A percentile compares a stretch with the other conserved stretches of the same genome.
Conservation (phyloP, 2,888 invertebrate genomes). For the Drosophila maculinotata region DNA sequence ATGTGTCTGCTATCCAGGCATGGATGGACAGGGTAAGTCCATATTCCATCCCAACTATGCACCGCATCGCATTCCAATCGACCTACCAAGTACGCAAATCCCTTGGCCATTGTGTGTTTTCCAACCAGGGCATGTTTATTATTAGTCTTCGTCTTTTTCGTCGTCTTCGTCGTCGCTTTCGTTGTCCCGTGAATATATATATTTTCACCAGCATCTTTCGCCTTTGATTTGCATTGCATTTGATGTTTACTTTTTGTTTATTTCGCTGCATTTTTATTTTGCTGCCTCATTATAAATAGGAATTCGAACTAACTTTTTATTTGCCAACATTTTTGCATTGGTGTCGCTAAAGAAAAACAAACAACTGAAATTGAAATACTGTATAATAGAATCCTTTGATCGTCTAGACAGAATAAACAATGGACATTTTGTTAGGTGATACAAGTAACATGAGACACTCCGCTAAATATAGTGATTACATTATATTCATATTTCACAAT, state of each 20-base stretch:
- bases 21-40: conserved; percentile 86
- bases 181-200: conserved; percentile 19
- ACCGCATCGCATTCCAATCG: conserved; percentile 69
- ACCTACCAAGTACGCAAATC: conserved; percentile 24
- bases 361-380: not conserved
- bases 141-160: conserved; percentile 19
- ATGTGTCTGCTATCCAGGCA: conserved; percentile 93
- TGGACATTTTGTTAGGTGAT: not conserved
- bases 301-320: not conserved
- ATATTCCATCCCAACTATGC: conserved; percentile 45
- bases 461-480: too few relatives aligned
- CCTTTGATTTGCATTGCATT: conserved; percentile 42
- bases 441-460: too few relatives aligned
- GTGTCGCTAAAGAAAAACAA: conserved; percentile 5
- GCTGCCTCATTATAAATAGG: conserved; percentile 8
- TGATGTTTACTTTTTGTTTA: conserved; percentile 22
- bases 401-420: too few relatives aligned
- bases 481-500: too few relatives aligned
- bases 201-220: conserved; percentile 12
- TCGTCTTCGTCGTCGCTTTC: conserved; percentile 21
- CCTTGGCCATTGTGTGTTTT: conserved; percentile 53
- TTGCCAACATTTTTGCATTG: too few relatives aligned
- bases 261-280: conserved; percentile 25
- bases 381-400: not conserved
- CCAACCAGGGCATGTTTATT: conserved; percentile 48